These are phyloP conservation scores for Narcine bancroftii DNA, from an alignment of 2,113 vertebrate species.

Conservation along the genomic window DNA sequence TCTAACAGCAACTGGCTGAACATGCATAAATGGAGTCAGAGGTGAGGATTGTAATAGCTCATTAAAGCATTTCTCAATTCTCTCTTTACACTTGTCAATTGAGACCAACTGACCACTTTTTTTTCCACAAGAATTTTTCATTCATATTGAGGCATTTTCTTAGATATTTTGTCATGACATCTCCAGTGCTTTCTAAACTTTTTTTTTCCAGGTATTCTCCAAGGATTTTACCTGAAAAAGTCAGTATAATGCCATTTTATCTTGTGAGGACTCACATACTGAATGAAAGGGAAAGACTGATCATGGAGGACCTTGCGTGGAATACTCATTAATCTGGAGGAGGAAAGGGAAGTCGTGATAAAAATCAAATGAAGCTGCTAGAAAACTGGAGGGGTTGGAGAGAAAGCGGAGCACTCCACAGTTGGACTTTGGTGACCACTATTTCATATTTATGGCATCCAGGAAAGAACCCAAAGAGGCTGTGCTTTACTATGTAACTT, in stretches of 20 bases:
- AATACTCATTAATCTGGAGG: too few relatives aligned
- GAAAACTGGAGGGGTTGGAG: too few relatives aligned
- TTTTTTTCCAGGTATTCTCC: too few relatives aligned
- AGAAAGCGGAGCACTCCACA: too few relatives aligned
- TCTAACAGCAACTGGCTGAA: not conserved
- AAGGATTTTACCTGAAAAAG: too few relatives aligned
- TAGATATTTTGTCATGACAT: too few relatives aligned
- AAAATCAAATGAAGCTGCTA: too few relatives aligned
- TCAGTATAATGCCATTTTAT: not conserved
- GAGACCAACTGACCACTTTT: not conserved
- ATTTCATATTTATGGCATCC: not conserved
- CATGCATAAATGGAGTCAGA: not conserved
- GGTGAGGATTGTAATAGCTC: not conserved
- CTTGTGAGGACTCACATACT: not conserved
- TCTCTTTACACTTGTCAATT: not conserved
- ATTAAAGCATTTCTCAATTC: not conserved
- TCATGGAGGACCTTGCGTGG: too few relatives aligned
- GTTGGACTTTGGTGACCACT: not conserved
- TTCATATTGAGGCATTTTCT: not conserved
- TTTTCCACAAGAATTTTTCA: not conserved
- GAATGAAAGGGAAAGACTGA: not conserved
- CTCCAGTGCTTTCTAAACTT: too few relatives aligned
- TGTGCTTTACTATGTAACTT: too few relatives aligned
- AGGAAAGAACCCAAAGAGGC: not conserved
- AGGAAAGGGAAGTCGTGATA: too few relatives aligned